These are phyloP conservation scores for Clarias batrachus DNA, from an alignment of 2,113 vertebrate species.

Conservation along the genomic window DNA sequence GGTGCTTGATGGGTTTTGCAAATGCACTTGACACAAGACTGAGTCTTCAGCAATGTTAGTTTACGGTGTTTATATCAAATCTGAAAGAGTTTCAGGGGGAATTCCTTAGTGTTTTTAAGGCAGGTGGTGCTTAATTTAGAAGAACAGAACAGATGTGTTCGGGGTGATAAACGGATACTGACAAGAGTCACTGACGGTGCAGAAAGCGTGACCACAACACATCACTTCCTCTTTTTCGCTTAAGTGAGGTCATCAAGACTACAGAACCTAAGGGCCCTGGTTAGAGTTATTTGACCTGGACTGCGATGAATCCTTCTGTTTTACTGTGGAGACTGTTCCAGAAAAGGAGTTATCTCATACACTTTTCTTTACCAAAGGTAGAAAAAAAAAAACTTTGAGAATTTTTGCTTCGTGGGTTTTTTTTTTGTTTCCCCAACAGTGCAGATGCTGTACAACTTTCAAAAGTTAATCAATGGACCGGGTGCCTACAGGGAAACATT, in stretches of 20 bases:
- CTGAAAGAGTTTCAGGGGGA: not conserved
- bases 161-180: constrained; percentile 23
- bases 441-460: not conserved
- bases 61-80: not conserved
- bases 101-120: not conserved
- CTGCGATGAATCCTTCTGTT: not conserved
- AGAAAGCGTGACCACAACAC: constrained; percentile 14
- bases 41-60: too few relatives aligned
- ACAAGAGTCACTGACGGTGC: constrained; percentile 17
- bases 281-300: not conserved
- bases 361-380: not conserved
- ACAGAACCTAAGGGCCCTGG: not conserved
- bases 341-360: not conserved
- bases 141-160: constrained; percentile 20
- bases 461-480: not conserved
- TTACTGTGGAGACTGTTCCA: not conserved
- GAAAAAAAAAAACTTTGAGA: not conserved
- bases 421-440: not conserved
- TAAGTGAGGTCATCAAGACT: not conserved
- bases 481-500: not conserved
- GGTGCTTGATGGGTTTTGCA: too few relatives aligned
- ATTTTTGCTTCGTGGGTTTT: not conserved
- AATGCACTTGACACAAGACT: too few relatives aligned
- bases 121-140: constrained; percentile 7
- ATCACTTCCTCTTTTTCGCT: constrained; percentile 26